phyloP scores from a whole-genome alignment of 2,888 invertebrate species.

The Stomorhina lunata region DNA sequence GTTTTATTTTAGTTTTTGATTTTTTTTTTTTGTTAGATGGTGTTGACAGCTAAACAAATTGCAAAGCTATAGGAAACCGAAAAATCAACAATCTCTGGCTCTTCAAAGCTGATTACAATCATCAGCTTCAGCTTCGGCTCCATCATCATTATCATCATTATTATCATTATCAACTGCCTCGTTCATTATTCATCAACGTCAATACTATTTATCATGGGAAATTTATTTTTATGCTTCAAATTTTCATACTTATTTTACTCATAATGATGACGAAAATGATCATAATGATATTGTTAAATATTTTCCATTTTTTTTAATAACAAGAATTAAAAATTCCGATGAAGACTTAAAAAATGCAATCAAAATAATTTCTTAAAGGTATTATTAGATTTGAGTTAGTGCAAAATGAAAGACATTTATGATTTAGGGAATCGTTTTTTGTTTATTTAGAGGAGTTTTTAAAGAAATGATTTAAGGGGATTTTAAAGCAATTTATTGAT shows the following conservation, averaged over 20 bases:
- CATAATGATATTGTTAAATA: background rate
- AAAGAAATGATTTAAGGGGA: too few species aligned
- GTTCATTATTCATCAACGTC: conserved; percentile 9
- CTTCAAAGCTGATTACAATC: conserved; percentile 6
- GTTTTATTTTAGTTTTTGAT: background rate
- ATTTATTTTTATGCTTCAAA: background rate
- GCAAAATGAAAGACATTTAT: too few species aligned
- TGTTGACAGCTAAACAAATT: conserved; percentile 52
- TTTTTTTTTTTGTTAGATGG: background rate
- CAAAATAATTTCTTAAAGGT: background rate
- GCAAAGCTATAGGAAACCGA: conserved; percentile 3
- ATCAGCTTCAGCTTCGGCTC: background rate
- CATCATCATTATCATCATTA: background rate
- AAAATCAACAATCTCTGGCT: conserved; percentile 25
- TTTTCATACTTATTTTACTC: background rate
- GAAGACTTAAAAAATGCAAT: background rate
- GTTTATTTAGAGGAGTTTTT: too few species aligned
- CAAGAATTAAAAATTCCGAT: background rate
- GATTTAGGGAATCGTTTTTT: too few species aligned
- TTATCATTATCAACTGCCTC: background rate
- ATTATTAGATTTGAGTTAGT: background rate
- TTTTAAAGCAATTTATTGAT: too few species aligned
- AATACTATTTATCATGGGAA: conserved; percentile 35
- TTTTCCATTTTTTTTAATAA: background rate
- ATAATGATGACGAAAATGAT: too few species aligned